These are phyloP conservation scores for Bombus haemorrhoidalis DNA, from an alignment of 1,140 invertebrate genomes.

Conservation along the genomic window DNA sequence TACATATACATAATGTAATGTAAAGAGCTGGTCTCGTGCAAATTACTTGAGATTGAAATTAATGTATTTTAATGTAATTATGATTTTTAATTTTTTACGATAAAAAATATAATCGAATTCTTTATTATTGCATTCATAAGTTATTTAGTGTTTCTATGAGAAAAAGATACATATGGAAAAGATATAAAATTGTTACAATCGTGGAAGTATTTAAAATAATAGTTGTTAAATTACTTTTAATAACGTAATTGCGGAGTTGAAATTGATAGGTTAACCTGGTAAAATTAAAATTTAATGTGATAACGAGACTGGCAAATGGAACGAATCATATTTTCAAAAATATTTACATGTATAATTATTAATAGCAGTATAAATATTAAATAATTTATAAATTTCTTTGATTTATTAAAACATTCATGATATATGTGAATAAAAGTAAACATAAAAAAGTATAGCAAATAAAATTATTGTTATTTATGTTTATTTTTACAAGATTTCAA, in stretches of 20 bases:
- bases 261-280: not conserved
- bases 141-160: not conserved
- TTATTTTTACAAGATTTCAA: not conserved
- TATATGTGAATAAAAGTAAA: not conserved
- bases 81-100: constrained; percentile 27
- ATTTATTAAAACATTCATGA: not conserved
- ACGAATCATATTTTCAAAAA: constrained; percentile 9
- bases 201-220: not conserved
- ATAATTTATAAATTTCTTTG: constrained; percentile 3
- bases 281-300: constrained; percentile 11
- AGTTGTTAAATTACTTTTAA: not conserved
- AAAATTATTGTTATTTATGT: not conserved
- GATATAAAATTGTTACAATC: not conserved
- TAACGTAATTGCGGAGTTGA: not conserved
- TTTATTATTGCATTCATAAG: constrained; percentile 11
- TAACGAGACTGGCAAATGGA: constrained; percentile 31
- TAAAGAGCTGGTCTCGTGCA: constrained; percentile 48
- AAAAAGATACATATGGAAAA: not conserved
- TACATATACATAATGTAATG: constrained; percentile 35
- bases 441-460: not conserved
- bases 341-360: constrained; percentile 9
- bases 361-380: not conserved
- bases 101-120: constrained; percentile 25
- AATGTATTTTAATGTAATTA: constrained; percentile 46
- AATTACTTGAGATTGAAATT: constrained; percentile 3